These are phyloP conservation scores for Anthophora plumipes DNA, from an alignment of 2,888 invertebrate genomes.

Conservation along the genomic window DNA sequence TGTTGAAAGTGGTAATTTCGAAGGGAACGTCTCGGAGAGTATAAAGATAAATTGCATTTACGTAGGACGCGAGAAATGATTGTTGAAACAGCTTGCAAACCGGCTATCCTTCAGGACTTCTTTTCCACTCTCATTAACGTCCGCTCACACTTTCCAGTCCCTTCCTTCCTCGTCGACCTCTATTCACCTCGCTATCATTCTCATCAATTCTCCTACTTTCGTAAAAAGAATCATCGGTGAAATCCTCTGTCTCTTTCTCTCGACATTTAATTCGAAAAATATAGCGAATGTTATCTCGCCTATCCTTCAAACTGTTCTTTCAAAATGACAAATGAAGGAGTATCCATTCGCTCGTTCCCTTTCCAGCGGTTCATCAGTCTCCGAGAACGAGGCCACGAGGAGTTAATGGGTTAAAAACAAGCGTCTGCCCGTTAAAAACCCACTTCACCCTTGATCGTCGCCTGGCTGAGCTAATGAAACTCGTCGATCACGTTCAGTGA, in stretches of 20 bases:
- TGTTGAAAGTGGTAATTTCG: not conserved
- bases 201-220: not conserved
- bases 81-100: not conserved
- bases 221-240: not conserved
- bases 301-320: not conserved
- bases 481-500: slow-evolving; percentile 59
- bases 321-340: slow-evolving; percentile 1
- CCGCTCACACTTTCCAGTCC: not conserved
- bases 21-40: not conserved
- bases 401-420: slow-evolving; percentile 44
- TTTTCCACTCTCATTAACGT: slow-evolving; percentile 4
- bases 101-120: not conserved
- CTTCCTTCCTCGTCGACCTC: too few relatives aligned
- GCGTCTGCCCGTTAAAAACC: slow-evolving; percentile 5
- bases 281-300: too few relatives aligned
- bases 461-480: slow-evolving; percentile 51
- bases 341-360: not conserved
- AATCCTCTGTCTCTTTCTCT: too few relatives aligned
- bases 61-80: not conserved
- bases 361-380: not conserved
- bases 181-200: not conserved
- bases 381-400: not conserved
- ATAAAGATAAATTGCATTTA: slow-evolving; percentile 5
- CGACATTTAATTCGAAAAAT: too few relatives aligned
- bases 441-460: slow-evolving; percentile 31